Base-by-base conservation (phyloP, 2,888 invertebrate genomes). In the Himalopsyche kuldschensis region DNA sequence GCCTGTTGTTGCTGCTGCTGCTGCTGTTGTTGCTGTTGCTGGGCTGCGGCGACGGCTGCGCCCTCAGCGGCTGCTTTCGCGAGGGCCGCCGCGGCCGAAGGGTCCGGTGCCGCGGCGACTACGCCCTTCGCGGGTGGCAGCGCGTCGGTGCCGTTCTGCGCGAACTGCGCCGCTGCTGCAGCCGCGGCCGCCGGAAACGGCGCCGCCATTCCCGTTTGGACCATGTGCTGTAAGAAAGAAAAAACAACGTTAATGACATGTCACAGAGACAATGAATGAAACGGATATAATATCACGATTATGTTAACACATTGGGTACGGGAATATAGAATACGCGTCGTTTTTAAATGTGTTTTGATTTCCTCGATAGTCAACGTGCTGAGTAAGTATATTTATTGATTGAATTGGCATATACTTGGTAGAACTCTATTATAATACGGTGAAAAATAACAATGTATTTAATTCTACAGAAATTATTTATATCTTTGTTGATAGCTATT, bases 191-290 rank as follows among this genome's bases (percentile, higher is more conserved):
- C 94, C 90, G 93, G 93, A 90, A 94, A 95, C 91, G 94, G 94
- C 92, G 92, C 92, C 91, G 94, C 94, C 94, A 96, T 96, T 90
- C 96, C 96, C 93, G 96, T 95, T 93, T 97, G 97, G 92, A 97
- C 97, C 96, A 97, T 96, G 94, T 97, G 97, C 97, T 97, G 94
- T 48, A 95, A 95, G 87, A 89, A 88, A 24, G 69, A 82, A 47
- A 78, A 30, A 41, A 41, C 24, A 30, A 11, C 15, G 15, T 69
- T 3, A 69, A 63, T 63, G 10, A 8, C 35, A 35, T 6, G 35
- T 35, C 6, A n/a, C n/a, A n/a, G n/a, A n/a, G n/a, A n/a, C n/a
- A n/a, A n/a, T n/a, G n/a, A n/a, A n/a, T n/a, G n/a, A 35, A 35
- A 35, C 35, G 10, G 10, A 35, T 35, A 8, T 8, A 35, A 35